Conservation (phyloP, 30 jellyfish, hydroid and myxozoan species). For the Cassiopea andromeda region DNA sequence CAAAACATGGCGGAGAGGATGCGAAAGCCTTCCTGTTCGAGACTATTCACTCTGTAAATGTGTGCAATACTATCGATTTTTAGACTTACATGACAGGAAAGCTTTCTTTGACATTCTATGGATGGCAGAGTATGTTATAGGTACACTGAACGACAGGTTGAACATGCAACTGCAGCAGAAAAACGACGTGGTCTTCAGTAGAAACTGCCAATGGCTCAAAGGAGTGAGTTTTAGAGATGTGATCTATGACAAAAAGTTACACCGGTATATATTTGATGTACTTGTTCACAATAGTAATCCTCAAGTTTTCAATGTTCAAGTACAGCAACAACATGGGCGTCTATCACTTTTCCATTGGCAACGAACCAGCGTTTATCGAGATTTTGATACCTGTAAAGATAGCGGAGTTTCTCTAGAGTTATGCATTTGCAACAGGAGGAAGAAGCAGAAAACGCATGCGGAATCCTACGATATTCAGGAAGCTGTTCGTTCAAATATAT, state of each 20-base stretch:
- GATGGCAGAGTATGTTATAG: slow-evolving; percentile 89
- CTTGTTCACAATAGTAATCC: slow-evolving; percentile 8
- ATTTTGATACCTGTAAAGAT: slow-evolving; percentile 69
- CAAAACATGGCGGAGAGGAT: slow-evolving; percentile 48
- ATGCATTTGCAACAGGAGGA: slow-evolving; percentile 61
- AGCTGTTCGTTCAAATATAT: slow-evolving; percentile 21
- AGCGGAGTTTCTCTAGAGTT: slow-evolving; percentile 67
- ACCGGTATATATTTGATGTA: slow-evolving; percentile 66
- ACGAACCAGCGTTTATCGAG: slow-evolving; percentile 71
- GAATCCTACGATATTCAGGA: not conserved
- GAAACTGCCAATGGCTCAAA: slow-evolving; percentile 59
- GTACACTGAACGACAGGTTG: slow-evolving; percentile 68
- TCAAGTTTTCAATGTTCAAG: slow-evolving; percentile 79
- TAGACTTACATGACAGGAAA: not conserved
- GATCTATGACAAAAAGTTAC: not conserved
- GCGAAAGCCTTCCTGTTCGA: slow-evolving; percentile 68
- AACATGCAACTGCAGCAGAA: not conserved
- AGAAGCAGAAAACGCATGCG: not conserved
- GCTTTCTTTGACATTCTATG: slow-evolving; percentile 51
- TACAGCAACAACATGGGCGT: slow-evolving; percentile 3
- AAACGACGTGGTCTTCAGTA: not conserved
- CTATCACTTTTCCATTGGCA: slow-evolving; percentile 74
- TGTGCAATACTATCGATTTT: slow-evolving; percentile 8
- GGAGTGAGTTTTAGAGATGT: slow-evolving; percentile 58
- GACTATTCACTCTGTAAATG: slow-evolving; percentile 85